These are phyloP conservation scores for Artemisiospiza belli DNA, from an alignment of 2,113 vertebrate species.

Conservation along the genomic window DNA sequence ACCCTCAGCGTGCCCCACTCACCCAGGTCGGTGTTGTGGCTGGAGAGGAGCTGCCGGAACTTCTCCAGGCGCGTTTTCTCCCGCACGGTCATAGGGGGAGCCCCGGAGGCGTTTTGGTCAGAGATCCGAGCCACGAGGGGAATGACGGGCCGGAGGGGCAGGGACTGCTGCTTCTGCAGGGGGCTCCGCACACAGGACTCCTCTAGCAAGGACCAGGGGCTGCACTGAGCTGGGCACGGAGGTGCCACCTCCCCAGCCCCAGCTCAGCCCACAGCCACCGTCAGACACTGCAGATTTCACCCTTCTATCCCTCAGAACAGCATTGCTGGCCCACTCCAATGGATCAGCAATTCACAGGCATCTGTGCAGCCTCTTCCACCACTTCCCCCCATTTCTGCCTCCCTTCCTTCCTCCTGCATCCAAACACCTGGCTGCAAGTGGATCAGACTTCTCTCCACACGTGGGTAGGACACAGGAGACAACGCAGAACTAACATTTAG, in stretches of 20 bases:
- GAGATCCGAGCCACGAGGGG: slow-evolving; percentile 95
- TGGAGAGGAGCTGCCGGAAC: slow-evolving; percentile 91
- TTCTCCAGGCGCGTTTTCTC: slow-evolving; percentile 96
- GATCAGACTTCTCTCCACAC: not conserved
- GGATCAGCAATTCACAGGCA: not conserved
- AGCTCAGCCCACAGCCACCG: not conserved
- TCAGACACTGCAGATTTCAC: not conserved
- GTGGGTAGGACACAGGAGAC: not conserved
- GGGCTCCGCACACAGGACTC: slow-evolving; percentile 75
- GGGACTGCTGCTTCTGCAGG: slow-evolving; percentile 92
- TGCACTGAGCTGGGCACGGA: not conserved
- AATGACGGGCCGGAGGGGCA: slow-evolving; percentile 91
- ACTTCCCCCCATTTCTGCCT: not conserved
- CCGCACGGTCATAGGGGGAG: slow-evolving; percentile 91
- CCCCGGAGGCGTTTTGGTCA: slow-evolving; percentile 95
- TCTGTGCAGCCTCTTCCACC: not conserved
- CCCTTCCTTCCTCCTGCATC: not conserved
- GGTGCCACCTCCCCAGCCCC: not conserved
- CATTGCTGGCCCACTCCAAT: fast-evolving
- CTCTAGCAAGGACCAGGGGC: slow-evolving; percentile 61
- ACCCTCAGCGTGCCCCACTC: not conserved
- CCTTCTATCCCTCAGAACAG: not conserved
- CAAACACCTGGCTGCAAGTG: not conserved
- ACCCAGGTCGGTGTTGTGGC: slow-evolving; percentile 94
- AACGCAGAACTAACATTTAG: not conserved